Conservation (phyloP, 2,113 vertebrate genomes). For the Callaeas wilsoni region DNA sequence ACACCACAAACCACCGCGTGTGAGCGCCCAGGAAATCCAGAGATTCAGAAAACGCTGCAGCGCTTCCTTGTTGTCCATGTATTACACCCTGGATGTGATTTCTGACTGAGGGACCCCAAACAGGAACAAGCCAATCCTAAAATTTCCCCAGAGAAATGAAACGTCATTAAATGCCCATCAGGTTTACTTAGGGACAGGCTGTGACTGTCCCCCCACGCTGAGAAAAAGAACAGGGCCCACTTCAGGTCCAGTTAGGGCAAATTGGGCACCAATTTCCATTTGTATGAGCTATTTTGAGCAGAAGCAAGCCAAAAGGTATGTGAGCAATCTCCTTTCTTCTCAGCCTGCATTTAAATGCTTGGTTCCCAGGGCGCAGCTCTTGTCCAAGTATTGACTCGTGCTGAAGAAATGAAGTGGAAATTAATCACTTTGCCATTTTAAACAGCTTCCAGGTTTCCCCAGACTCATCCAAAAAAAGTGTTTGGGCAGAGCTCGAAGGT, state of each 20-base stretch:
- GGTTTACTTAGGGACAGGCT: neutral
- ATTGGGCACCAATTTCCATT: neutral
- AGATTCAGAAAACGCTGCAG: neutral
- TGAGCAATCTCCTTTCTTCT: neutral
- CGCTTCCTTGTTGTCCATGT: fast-evolving
- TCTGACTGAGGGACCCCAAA: neutral
- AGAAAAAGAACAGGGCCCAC: neutral
- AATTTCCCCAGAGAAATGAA: neutral
- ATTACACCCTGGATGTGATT: neutral
- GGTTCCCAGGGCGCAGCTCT: neutral
- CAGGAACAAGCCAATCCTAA: neutral
- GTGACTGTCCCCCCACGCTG: neutral
- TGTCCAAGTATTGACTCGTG: neutral
- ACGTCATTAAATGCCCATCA: neutral
- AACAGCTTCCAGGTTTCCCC: neutral
- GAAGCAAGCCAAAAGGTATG: neutral
- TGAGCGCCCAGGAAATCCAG: neutral
- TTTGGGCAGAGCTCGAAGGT: neutral
- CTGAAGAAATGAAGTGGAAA: slow-evolving; percentile 18
- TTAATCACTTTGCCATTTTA: neutral
- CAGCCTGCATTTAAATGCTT: neutral
- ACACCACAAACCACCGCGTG: neutral
- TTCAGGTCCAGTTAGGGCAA: neutral
- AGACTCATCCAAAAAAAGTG: neutral
- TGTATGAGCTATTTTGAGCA: neutral